These are phyloP conservation scores for Ophion ellenae DNA, from an alignment of 2,888 invertebrate genomes.

Conservation along the genomic window DNA sequence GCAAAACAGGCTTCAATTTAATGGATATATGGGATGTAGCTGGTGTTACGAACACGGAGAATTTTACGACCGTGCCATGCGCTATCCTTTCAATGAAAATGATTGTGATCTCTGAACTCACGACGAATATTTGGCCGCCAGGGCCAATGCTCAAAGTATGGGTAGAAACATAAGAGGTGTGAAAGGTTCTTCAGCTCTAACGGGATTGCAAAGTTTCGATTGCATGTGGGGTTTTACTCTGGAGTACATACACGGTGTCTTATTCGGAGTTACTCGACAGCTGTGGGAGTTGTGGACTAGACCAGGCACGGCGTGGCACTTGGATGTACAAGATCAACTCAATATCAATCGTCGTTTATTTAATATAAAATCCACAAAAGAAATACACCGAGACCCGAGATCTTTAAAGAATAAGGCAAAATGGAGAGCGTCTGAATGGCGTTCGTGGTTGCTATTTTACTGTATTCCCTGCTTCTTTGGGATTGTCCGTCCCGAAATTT, in stretches of 20 bases:
- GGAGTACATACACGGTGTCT: too few relatives aligned
- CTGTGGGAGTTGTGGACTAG: constrained; percentile 26
- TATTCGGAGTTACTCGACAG: neutral
- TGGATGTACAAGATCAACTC: constrained; percentile 8
- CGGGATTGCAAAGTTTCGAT: too few relatives aligned
- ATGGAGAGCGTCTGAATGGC: constrained; percentile 54
- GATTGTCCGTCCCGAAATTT: constrained; percentile 21
- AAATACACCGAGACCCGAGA: constrained; percentile 56
- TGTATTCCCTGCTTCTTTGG: constrained; percentile 40
- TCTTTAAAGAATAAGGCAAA: constrained; percentile 34
- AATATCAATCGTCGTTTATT: constrained; percentile 36
- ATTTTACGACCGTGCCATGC: constrained; percentile 25
- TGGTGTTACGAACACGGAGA: constrained; percentile 40
- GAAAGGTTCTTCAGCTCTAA: constrained; percentile 10
- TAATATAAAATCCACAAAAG: constrained; percentile 45
- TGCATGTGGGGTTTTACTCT: too few relatives aligned
- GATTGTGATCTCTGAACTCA: constrained; percentile 33
- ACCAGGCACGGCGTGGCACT: neutral
- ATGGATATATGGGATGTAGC: constrained; percentile 35
- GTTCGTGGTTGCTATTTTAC: constrained; percentile 51
- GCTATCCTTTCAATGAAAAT: constrained; percentile 30
- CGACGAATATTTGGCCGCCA: constrained; percentile 12
- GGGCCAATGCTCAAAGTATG: neutral
- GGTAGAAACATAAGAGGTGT: constrained; percentile 8
- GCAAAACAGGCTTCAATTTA: constrained; percentile 33